phyloP scores from a whole-genome alignment of 2,113 vertebrate genomes.

The Eulemur rufifrons region DNA sequence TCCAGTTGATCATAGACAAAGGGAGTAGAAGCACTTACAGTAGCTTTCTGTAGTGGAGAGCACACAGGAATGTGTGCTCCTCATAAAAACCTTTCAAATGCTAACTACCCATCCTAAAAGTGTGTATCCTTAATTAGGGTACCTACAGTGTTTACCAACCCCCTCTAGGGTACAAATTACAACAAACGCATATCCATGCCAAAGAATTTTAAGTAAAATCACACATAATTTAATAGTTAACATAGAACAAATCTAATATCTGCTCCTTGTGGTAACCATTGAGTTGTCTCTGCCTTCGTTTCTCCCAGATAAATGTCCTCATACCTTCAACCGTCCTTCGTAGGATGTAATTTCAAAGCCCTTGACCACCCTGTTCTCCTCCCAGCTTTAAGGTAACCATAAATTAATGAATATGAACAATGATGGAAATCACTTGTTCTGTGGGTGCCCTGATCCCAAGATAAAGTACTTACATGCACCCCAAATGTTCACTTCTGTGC shows the following conservation, averaged over 20 bases:
- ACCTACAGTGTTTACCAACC: neutral
- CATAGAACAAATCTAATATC: neutral
- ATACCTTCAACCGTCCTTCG: neutral
- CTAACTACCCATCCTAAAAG: neutral
- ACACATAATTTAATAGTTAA: neutral
- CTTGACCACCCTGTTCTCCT: neutral
- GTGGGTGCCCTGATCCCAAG: neutral
- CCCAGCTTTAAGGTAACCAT: neutral
- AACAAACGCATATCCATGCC: neutral
- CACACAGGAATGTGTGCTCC: neutral
- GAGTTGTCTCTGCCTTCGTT: neutral
- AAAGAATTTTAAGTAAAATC: conserved; percentile 3
- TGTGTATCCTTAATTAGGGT: neutral
- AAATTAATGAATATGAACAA: neutral
- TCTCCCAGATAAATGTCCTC: neutral
- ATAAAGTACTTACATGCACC: neutral
- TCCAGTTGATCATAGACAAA: neutral
- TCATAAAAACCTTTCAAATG: neutral
- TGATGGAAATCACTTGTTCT: neutral
- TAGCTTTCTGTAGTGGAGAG: no score
- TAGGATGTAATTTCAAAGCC: neutral
- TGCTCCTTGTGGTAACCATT: neutral
- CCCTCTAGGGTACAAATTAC: neutral
- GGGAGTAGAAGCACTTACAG: neutral
- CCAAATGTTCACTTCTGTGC: neutral